A percentile compares a stretch with the other conserved stretches of the same genome.
These are phyloP conservation scores for Parnassius smintheus DNA, from an alignment of 2,888 invertebrate species.

Conservation along the genomic window DNA sequence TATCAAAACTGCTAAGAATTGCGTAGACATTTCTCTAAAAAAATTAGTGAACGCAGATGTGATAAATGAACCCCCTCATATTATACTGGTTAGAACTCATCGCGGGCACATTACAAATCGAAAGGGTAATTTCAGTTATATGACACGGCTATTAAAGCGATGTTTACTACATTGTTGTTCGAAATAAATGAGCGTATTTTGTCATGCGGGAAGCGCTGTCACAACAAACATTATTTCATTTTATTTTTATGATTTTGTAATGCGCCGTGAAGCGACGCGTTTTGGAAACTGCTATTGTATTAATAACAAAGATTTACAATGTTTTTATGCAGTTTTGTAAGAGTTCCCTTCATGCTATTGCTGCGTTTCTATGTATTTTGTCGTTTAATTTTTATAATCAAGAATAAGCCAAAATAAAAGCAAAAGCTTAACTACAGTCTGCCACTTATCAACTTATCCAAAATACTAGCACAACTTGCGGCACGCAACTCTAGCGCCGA, in stretches of 20 bases:
- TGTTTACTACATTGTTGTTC: slow-evolving; percentile 75
- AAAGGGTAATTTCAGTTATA: slow-evolving; percentile 63
- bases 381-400: slow-evolving; percentile 1
- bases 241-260: slow-evolving; percentile 73
- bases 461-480: too few species aligned
- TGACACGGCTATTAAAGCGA: slow-evolving; percentile 69
- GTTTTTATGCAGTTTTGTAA: slow-evolving; percentile 31
- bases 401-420: not conserved
- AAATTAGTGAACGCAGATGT: slow-evolving; percentile 18
- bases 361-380: not conserved
- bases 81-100: slow-evolving; percentile 36
- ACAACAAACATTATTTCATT: slow-evolving; percentile 78
- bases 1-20: too few species aligned
- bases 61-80: slow-evolving; percentile 19
- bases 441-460: too few species aligned
- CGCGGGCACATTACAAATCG: slow-evolving; percentile 46
- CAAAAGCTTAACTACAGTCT: too few species aligned
- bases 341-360: slow-evolving; percentile 7
- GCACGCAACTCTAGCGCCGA: too few species aligned
- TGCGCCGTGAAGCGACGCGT: slow-evolving; percentile 67
- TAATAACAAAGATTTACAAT: slow-evolving; percentile 56
- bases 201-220: slow-evolving; percentile 75
- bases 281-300: slow-evolving; percentile 63
- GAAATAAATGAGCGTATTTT: slow-evolving; percentile 72
- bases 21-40: too few species aligned